phyloP scores from a whole-genome alignment of 23 tunicate species.

The Phallusia fumigata region DNA sequence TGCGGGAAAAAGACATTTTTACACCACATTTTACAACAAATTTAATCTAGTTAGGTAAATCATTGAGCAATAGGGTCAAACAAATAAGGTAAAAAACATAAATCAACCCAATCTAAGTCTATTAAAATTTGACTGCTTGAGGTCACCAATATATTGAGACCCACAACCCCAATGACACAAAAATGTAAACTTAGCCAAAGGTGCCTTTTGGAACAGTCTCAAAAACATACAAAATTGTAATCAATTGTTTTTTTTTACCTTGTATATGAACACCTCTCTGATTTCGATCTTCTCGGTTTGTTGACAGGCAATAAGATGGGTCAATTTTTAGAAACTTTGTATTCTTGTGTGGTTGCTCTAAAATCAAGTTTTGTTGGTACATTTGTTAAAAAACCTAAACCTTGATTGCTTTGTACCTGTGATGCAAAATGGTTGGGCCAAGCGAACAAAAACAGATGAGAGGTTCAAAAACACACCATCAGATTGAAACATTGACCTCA shows the following conservation, averaged over 20 bases:
- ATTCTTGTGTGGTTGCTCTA: neutral
- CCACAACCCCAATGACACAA: no score
- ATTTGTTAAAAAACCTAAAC: neutral
- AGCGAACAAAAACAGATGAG: conserved; percentile 43
- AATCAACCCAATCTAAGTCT: no score
- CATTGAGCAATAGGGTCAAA: no score
- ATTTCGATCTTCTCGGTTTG: conserved; percentile 7
- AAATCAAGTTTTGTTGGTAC: neutral
- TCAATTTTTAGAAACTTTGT: conserved; percentile 33
- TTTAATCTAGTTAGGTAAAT: no score
- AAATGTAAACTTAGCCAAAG: no score
- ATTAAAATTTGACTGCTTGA: no score
- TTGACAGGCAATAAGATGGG: conserved; percentile 40
- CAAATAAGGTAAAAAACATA: no score
- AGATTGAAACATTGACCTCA: conserved; percentile 20
- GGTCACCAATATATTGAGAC: no score
- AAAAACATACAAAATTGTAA: no score
- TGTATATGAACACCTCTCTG: conserved; percentile 18
- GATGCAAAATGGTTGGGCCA: conserved; percentile 61
- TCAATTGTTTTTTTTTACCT: conserved; percentile 7
- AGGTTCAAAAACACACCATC: conserved; percentile 55
- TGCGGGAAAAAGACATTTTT: no score
- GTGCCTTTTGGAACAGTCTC: no score
- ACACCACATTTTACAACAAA: no score
- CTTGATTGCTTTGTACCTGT: neutral